phyloP scores from a whole-genome alignment of 2,797 vertebrate species.

The Synaphobranchus kaupii region DNA sequence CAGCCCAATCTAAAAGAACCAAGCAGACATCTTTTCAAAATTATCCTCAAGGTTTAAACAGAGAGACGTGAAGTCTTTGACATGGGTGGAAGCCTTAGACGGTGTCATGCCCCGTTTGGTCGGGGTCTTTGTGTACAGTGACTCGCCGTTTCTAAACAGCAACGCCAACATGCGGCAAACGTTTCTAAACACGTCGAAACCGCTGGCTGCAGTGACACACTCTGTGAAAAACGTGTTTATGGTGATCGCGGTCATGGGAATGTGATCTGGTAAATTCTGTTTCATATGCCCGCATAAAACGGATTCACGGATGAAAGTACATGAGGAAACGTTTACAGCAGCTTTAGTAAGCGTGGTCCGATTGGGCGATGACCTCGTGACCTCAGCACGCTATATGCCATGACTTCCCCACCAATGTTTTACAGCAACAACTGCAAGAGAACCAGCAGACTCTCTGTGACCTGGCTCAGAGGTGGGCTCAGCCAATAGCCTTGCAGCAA shows the following conservation, averaged over 20 bases:
- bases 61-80: neutral
- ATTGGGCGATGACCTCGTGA: neutral
- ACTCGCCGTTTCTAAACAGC: neutral
- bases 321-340: neutral
- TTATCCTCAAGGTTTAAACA: neutral
- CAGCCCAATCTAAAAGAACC: neutral
- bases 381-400: neutral
- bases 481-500: neutral
- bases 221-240: neutral
- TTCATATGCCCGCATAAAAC: no score
- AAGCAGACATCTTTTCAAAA: neutral
- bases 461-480: neutral
- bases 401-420: no score
- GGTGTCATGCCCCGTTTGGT: neutral
- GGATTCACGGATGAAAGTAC: neutral
- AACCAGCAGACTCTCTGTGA: neutral
- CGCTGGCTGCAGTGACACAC: neutral
- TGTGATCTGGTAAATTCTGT: neutral
- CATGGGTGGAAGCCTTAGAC: neutral
- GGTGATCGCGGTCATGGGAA: neutral
- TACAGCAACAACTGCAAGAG: neutral
- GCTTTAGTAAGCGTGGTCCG: neutral
- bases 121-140: neutral
- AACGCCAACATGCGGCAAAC: neutral
- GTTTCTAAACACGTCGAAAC: neutral